A percentile compares a stretch with the other conserved stretches of the same genome.
Conservation (phyloP, 2,113 vertebrate species). For the Tauraco erythrolophus region DNA sequence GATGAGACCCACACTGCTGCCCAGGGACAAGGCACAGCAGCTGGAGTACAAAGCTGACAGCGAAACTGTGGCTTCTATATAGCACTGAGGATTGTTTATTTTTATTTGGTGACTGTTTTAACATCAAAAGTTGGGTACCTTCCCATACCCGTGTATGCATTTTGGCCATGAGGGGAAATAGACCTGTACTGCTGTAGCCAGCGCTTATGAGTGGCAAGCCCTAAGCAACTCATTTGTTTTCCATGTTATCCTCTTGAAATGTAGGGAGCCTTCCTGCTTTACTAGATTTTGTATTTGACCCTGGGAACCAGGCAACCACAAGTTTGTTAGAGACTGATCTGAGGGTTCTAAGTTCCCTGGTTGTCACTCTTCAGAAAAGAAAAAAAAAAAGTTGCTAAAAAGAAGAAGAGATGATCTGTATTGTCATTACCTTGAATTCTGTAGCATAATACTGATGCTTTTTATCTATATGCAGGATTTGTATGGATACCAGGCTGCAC, state of each 20-base stretch:
- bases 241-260: not conserved
- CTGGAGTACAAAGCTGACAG: not conserved
- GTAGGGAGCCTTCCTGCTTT: not conserved
- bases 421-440: not conserved
- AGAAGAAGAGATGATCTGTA: not conserved
- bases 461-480: not conserved
- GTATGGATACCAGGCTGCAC: not conserved
- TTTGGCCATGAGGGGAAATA: not conserved
- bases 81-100: not conserved
- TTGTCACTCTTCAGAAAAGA: not conserved
- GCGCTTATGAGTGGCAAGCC: not conserved
- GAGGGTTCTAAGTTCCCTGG: not conserved
- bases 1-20: not conserved
- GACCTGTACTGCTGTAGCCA: not conserved
- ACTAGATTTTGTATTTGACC: not conserved
- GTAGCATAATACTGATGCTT: not conserved
- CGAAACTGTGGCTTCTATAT: not conserved
- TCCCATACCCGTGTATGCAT: not conserved
- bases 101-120: not conserved
- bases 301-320: not conserved
- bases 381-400: not conserved
- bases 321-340: not conserved
- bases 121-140: not conserved
- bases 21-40: not conserved
- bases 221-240: not conserved